Conservation (phyloP, 2,797 vertebrate genomes). For the Lemur catta region DNA sequence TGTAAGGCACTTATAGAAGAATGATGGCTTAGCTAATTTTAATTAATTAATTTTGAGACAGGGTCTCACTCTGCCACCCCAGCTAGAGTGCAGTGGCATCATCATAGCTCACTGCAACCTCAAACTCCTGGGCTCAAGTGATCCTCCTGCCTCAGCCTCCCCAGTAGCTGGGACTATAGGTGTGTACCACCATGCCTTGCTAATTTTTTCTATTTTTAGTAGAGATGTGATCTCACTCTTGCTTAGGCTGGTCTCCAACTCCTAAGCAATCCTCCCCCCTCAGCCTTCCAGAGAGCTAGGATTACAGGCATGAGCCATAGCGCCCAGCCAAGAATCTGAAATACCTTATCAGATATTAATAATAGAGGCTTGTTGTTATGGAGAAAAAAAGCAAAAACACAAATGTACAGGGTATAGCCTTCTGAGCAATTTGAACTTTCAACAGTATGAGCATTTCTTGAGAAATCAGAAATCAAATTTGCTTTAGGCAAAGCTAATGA, state of each 20-base stretch:
- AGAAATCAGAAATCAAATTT: background rate
- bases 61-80: background rate
- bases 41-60: background rate
- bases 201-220: background rate
- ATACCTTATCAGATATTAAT: background rate
- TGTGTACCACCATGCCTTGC: accelerated
- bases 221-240: background rate
- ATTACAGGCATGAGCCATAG: background rate
- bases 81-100: background rate
- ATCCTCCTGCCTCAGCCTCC: background rate
- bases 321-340: background rate
- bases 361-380: background rate
- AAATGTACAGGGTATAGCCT: background rate
- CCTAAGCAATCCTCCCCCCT: background rate
- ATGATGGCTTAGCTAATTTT: background rate
- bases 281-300: background rate
- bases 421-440: background rate
- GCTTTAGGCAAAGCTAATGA: background rate
- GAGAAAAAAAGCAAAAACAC: background rate
- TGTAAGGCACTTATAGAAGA: background rate
- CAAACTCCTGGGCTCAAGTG: background rate
- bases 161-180: background rate
- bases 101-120: background rate
- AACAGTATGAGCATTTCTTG: background rate
- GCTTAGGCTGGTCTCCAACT: background rate